phyloP scores from a whole-genome alignment of 2,797 vertebrate genomes.

The Denticeps clupeoides region DNA sequence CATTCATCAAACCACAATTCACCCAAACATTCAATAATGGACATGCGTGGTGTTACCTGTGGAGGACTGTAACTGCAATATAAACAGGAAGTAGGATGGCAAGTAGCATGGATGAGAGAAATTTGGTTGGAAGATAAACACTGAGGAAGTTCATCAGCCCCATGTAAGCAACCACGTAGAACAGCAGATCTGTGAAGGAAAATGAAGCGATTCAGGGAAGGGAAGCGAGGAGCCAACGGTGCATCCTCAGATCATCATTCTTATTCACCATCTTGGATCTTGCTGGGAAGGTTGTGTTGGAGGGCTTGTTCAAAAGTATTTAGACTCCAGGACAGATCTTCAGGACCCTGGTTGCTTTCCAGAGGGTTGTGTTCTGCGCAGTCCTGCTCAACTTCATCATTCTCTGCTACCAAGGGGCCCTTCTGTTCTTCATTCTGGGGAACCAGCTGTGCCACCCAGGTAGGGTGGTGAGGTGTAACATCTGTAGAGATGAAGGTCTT shows the following conservation, averaged over 20 bases:
- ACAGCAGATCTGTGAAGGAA: background rate
- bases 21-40: no score
- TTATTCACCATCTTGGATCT: constrained; percentile 34
- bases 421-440: constrained; percentile 4
- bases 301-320: constrained; percentile 3
- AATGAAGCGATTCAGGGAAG: background rate
- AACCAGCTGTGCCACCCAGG: background rate
- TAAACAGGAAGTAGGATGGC: no score
- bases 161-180: background rate
- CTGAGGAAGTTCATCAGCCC: background rate
- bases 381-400: background rate
- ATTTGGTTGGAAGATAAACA: background rate
- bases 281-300: constrained; percentile 15
- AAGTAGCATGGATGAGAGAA: no score
- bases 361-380: background rate
- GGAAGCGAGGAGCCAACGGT: background rate
- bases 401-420: no score
- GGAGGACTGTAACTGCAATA: no score
- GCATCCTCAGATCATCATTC: no score
- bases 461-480: background rate
- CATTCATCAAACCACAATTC: no score
- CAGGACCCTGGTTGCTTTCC: constrained; percentile 9
- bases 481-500: background rate
- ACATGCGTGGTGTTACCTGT: no score
- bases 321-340: background rate